Percentiles rank a stretch among this genome's conserved stretches.
Conservation (phyloP, 2,888 invertebrate genomes). For the Seladonia tumulorum region DNA sequence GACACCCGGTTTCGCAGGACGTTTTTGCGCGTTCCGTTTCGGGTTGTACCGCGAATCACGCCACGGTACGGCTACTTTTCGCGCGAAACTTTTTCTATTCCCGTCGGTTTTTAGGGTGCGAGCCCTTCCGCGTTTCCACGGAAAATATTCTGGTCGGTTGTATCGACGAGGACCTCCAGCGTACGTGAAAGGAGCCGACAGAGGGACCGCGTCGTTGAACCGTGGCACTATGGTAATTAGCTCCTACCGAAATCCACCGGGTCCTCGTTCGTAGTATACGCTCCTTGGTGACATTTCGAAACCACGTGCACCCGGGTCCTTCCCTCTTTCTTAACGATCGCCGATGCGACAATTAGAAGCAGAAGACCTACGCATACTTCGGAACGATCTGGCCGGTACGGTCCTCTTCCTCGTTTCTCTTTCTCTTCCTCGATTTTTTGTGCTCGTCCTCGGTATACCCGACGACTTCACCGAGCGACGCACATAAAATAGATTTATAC, state of each 20-base stretch:
- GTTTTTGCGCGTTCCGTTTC: not conserved
- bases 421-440: not conserved
- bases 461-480: slow-evolving; percentile 26
- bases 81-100: slow-evolving; percentile 72
- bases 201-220: slow-evolving; percentile 75
- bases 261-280: slow-evolving; percentile 33
- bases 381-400: not conserved
- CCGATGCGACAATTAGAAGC: slow-evolving; percentile 42
- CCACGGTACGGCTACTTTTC: slow-evolving; percentile 36
- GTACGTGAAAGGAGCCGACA: slow-evolving; percentile 71
- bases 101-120: slow-evolving; percentile 49
- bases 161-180: slow-evolving; percentile 70
- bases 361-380: slow-evolving; percentile 1
- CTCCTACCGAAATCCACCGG: slow-evolving; percentile 63
- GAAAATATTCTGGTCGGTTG: slow-evolving; percentile 64
- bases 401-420: slow-evolving; percentile 9
- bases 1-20: not conserved
- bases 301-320: slow-evolving; percentile 66
- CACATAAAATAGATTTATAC: slow-evolving; percentile 55
- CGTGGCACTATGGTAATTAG: slow-evolving; percentile 80
- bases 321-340: slow-evolving; percentile 25
- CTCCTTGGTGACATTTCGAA: slow-evolving; percentile 69
- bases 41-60: not conserved
- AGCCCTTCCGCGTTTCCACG: slow-evolving; percentile 76
- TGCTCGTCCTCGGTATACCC: not conserved